Base-by-base conservation (phyloP, 1,140 invertebrate genomes). In the Drosophila athabasca region DNA sequence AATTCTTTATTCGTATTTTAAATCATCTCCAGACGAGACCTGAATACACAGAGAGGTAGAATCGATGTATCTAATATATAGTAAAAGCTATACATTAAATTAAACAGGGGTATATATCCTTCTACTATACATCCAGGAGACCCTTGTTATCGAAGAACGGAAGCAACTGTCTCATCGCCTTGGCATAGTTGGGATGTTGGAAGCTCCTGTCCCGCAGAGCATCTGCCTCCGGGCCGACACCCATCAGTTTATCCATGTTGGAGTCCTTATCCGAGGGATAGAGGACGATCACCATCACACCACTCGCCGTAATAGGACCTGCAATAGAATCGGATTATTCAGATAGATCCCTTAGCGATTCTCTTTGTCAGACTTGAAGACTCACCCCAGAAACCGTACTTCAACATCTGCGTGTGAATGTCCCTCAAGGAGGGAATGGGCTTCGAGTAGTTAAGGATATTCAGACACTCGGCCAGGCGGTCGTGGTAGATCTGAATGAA, bases 401-500 rank as follows among this genome's bases (percentile, higher is more conserved):
- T 88, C 0, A 80, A 9, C 69, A 88, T 71, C 43, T 43, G 51
- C 0, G 55, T 50, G 2, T 89, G 84, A 7, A 89, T 19, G 22
- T 89, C 67, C 8, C 29, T 67, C 1, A 89, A 43, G 0, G 62
- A 74, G 11, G 78, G 80, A 46, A 82, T 58, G 9, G 26, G 53
- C n/a, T 82, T 85, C 5, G 62, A 35, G 39, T 89, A 85, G 1
- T 85, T 85, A 9, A 89, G 49, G 1, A 85, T 2, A 22, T 68
- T 75, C 1, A 89, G 65, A 45, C 81, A 79, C 61, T 85, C 60
- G 0, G 61, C 61, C 48, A 89, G 59, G 11, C 71, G 70, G n/a
- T 69, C 49, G 13, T 89, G 81, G 69, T 89, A 89, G 17, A 78
- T 74, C 5, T 45, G 54, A 15, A 89, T 59, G 31, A 89, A 75